Evolutionary conservation across 2,888 invertebrate species (phyloP).

Genomic region (Netelia fuscicornis): DNA sequence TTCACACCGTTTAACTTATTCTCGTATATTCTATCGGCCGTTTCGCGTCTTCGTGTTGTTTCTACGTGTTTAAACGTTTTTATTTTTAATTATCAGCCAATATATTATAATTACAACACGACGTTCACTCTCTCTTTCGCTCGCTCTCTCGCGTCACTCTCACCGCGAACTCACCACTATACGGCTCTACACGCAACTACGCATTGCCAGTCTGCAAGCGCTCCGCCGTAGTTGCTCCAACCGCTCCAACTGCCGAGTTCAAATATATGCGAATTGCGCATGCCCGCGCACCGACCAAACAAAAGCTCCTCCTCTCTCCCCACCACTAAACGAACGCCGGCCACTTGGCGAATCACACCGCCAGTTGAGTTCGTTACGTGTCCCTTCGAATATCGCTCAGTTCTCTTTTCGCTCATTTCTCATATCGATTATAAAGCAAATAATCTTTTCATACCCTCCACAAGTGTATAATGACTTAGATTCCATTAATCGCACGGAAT

Average conservation of each 20-base stretch:
- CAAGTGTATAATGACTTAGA: too few relatives aligned
- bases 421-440: neutral
- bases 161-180: slow-evolving; percentile 68
- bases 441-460: neutral
- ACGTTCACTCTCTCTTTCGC: neutral
- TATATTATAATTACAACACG: neutral
- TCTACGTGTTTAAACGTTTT: neutral
- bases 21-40: neutral
- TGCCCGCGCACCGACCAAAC: slow-evolving; percentile 62
- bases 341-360: neutral
- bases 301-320: neutral
- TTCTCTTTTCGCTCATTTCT: neutral
- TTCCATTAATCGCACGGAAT: neutral
- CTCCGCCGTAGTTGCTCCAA: slow-evolving; percentile 83
- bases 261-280: slow-evolving; percentile 76
- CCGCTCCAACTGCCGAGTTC: slow-evolving; percentile 82
- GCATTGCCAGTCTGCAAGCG: slow-evolving; percentile 77
- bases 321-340: neutral
- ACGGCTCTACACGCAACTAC: slow-evolving; percentile 76
- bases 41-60: neutral
- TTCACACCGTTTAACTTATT: neutral
- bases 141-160: slow-evolving; percentile 23
- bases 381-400: neutral
- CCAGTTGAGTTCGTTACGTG: neutral
- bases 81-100: neutral